Evolutionary conservation across 2,797 vertebrate species (phyloP).

Genomic region (Australoheros facetus): DNA sequence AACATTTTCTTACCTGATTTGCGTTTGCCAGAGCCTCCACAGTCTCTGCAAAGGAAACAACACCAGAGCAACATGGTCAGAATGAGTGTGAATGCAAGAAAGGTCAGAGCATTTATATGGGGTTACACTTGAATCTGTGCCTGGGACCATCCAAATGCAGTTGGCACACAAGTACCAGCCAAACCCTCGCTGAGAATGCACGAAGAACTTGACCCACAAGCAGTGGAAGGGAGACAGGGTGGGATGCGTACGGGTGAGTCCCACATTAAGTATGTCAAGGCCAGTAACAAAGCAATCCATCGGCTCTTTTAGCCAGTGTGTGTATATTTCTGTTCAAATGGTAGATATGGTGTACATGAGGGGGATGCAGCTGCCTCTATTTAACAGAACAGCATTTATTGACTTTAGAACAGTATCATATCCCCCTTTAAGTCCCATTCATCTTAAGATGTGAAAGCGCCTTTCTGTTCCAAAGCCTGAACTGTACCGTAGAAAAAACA

Average conservation of each 20-base stretch:
- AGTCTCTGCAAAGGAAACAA: slow-evolving; percentile 93
- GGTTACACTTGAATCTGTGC: slow-evolving; percentile 35
- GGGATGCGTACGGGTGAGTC: slow-evolving; percentile 35
- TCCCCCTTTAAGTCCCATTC: slow-evolving; percentile 50
- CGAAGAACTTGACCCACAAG: slow-evolving; percentile 67
- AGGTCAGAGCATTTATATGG: slow-evolving; percentile 20
- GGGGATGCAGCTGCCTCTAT: slow-evolving; percentile 46
- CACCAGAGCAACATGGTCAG: slow-evolving; percentile 92
- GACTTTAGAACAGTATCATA: slow-evolving; percentile 55
- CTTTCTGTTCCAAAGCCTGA: slow-evolving; percentile 41
- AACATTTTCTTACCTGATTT: slow-evolving; percentile 88
- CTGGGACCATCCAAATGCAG: slow-evolving; percentile 29
- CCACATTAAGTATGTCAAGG: slow-evolving; percentile 48
- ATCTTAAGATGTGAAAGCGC: slow-evolving; percentile 48
- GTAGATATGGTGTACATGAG: neutral
- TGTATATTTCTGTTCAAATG: slow-evolving; percentile 17
- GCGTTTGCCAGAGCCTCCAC: slow-evolving; percentile 86
- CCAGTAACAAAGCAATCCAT: slow-evolving; percentile 35
- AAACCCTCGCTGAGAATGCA: slow-evolving; percentile 75
- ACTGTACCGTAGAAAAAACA: slow-evolving; percentile 15
- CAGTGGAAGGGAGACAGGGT: slow-evolving; percentile 51
- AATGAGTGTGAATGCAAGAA: neutral
- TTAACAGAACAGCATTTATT: slow-evolving; percentile 54
- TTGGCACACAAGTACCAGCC: slow-evolving; percentile 71
- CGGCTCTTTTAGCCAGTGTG: slow-evolving; percentile 16